A percentile compares a stretch with the other conserved stretches of the same genome.
These are phyloP conservation scores for Echiichthys vipera DNA, from an alignment of 2,797 vertebrate genomes.

Conservation along the genomic window DNA sequence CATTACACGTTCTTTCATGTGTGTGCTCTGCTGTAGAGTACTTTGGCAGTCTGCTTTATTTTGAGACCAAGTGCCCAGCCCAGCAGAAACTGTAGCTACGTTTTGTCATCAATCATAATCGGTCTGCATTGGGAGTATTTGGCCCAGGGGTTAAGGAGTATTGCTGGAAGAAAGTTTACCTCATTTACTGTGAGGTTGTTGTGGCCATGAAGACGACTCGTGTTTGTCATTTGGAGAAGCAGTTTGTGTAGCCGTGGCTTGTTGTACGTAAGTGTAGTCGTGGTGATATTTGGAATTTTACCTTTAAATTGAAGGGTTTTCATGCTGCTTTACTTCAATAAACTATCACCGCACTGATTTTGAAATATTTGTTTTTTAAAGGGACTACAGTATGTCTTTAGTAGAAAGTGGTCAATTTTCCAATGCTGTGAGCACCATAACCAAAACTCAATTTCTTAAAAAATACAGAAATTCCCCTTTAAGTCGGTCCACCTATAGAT, in stretches of 20 bases:
- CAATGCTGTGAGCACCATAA: background rate
- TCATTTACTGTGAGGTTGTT: slow-evolving; percentile 15
- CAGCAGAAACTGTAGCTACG: background rate
- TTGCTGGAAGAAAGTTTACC: background rate
- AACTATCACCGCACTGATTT: no score
- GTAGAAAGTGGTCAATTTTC: background rate
- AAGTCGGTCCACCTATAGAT: no score
- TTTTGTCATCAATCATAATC: slow-evolving; percentile 1
- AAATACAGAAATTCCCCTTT: no score
- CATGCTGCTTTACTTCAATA: no score
- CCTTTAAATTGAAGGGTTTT: background rate
- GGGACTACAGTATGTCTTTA: background rate
- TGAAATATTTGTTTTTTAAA: background rate
- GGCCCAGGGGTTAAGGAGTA: background rate
- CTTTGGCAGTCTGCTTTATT: background rate
- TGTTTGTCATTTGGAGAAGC: no score
- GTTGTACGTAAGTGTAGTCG: background rate
- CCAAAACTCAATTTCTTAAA: background rate
- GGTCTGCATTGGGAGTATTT: no score
- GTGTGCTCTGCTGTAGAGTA: no score
- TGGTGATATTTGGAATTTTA: no score
- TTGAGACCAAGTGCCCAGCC: slow-evolving; percentile 5
- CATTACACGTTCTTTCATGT: no score
- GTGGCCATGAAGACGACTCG: background rate
- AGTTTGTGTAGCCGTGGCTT: background rate